phyloP scores from a whole-genome alignment of 1,140 invertebrate species.

The Drosophila truncata region DNA sequence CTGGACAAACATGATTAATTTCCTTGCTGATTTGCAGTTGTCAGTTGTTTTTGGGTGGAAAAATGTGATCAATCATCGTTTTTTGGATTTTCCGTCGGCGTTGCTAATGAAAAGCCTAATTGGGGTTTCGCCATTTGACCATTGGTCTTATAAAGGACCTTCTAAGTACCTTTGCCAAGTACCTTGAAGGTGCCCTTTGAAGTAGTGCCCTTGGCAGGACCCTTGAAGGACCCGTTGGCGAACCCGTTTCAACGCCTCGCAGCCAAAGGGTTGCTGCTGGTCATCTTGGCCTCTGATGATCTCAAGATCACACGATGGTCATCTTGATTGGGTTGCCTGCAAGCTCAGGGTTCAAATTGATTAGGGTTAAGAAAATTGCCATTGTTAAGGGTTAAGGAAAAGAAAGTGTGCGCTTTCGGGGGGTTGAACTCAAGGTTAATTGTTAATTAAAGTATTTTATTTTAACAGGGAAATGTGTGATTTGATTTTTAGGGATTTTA shows the following conservation, averaged over 20 bases:
- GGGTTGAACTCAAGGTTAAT: conserved; percentile 1
- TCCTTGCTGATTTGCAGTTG: conserved; percentile 51
- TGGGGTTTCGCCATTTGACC: conserved; percentile 78
- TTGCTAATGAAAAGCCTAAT: conserved; percentile 64
- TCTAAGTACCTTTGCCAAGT: conserved; percentile 7
- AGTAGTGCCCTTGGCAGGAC: conserved; percentile 1
- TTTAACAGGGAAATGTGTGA: not conserved
- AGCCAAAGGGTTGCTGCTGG: conserved; percentile 39
- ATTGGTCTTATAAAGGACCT: conserved; percentile 42
- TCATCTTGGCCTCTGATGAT: conserved; percentile 25
- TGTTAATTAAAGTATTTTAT: not conserved
- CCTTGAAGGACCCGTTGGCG: not conserved
- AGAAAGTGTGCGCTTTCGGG: not conserved
- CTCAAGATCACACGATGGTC: conserved; percentile 23
- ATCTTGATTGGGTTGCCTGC: conserved; percentile 44
- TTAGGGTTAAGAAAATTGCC: conserved; percentile 35
- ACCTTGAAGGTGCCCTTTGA: not conserved
- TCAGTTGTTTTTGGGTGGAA: conserved; percentile 18
- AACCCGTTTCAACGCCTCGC: conserved; percentile 27
- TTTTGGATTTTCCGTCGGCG: conserved; percentile 50
- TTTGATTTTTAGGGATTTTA: too few relatives aligned
- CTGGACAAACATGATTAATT: conserved; percentile 73
- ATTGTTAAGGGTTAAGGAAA: not conserved
- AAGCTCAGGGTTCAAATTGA: conserved; percentile 65
- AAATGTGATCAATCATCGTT: conserved; percentile 66